These are phyloP conservation scores for Drosophila monieri DNA, from an alignment of 2,888 invertebrate genomes.

Conservation along the genomic window DNA sequence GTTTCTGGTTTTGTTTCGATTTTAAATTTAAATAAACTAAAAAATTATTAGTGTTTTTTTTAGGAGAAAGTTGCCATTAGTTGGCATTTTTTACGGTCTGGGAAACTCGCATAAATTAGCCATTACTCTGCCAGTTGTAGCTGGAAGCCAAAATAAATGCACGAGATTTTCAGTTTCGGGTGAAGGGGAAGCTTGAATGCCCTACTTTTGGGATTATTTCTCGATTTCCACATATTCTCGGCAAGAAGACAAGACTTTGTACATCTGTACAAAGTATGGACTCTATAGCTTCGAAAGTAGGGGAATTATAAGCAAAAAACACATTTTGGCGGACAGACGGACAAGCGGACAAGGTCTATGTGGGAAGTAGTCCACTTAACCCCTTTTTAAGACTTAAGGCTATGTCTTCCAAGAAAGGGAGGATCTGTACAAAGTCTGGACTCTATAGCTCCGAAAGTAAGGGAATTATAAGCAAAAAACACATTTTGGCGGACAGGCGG, in stretches of 20 bases:
- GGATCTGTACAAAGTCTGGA: too few species aligned
- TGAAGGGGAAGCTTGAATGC: not conserved
- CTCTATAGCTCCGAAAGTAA: too few species aligned
- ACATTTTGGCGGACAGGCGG: too few species aligned
- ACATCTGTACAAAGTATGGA: not conserved
- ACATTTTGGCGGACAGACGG: too few species aligned
- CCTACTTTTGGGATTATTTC: not conserved
- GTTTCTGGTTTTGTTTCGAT: not conserved
- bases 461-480: too few species aligned
- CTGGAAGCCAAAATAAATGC: not conserved
- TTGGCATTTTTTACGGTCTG: conserved; percentile 3
- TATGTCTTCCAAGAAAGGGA: too few species aligned
- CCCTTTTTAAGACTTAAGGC: too few species aligned
- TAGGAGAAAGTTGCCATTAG: not conserved
- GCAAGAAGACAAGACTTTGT: too few species aligned
- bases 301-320: not conserved
- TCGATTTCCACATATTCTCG: too few species aligned
- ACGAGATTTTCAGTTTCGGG: not conserved
- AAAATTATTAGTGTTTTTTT: not conserved
- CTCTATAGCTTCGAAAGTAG: not conserved
- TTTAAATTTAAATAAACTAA: not conserved
- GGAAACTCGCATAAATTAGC: conserved; percentile 49
- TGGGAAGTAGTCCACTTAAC: too few species aligned
- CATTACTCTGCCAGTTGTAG: conserved; percentile 1
- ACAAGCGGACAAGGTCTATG: too few species aligned